Conservation (phyloP, 2,797 vertebrate genomes). For the Anguilla pacifica region DNA sequence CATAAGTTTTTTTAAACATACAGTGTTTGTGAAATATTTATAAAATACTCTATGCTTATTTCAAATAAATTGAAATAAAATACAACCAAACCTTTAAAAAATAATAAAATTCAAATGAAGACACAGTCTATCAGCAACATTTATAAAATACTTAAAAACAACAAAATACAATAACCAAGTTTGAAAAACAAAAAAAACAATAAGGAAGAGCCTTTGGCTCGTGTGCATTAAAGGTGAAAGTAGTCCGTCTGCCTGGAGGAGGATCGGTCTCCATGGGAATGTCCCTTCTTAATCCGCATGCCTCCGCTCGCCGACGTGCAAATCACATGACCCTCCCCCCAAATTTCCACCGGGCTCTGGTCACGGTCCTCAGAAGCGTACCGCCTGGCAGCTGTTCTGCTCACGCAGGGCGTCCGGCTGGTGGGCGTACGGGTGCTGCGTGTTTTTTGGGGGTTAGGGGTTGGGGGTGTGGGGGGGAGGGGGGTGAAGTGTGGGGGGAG, state of each 20-base stretch:
- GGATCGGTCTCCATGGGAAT: background rate
- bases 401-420: background rate
- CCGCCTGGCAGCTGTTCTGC: background rate
- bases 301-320: background rate
- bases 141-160: constrained; percentile 13
- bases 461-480: background rate
- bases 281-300: background rate
- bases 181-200: background rate
- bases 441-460: background rate
- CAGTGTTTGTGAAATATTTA: constrained; percentile 5
- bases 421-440: background rate
- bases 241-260: background rate
- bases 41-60: background rate
- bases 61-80: background rate
- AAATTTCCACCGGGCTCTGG: background rate
- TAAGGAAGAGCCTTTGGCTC: background rate
- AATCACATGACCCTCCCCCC: background rate
- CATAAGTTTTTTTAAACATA: background rate
- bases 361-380: background rate
- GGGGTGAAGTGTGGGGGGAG: background rate
- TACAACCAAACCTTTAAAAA: background rate
- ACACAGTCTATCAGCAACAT: background rate
- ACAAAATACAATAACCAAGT: background rate
- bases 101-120: background rate
- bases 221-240: background rate